Conservation (phyloP, 2,113 vertebrate genomes). For the Cheirogaleus medius region DNA sequence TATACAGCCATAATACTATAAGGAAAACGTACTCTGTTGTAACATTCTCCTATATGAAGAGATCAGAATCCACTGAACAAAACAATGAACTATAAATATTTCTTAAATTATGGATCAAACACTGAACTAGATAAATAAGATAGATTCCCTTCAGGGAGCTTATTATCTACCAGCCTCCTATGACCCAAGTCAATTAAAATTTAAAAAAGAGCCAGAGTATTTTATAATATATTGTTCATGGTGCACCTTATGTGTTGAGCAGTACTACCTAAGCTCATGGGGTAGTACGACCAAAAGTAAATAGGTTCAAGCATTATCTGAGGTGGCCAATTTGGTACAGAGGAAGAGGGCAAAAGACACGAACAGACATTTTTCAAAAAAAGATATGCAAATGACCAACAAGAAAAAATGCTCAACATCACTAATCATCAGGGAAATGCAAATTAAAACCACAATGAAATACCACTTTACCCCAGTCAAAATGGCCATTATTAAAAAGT, state of each 20-base stretch:
- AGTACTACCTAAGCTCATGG: background rate
- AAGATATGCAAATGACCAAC: too few relatives aligned
- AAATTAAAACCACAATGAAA: too few relatives aligned
- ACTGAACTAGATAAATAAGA: background rate
- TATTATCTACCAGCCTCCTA: background rate
- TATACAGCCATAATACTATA: background rate
- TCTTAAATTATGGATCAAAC: background rate
- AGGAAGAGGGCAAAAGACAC: background rate
- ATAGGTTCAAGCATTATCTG: background rate
- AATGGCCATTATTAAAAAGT: too few relatives aligned
- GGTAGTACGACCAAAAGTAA: background rate
- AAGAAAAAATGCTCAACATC: too few relatives aligned
- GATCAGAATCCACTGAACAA: background rate
- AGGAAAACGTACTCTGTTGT: background rate
- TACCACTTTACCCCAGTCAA: too few relatives aligned
- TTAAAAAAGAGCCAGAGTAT: background rate
- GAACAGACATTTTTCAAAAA: too few relatives aligned
- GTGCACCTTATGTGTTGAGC: fast-evolving
- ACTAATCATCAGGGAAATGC: too few relatives aligned
- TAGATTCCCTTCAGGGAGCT: background rate
- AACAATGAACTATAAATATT: background rate
- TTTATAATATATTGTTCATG: background rate
- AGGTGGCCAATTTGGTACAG: background rate
- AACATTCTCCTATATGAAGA: background rate
- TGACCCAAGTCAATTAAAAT: background rate